Evolutionary conservation across 2,888 invertebrate genomes (phyloP).

Genomic region (Muschampia staudingeri): DNA sequence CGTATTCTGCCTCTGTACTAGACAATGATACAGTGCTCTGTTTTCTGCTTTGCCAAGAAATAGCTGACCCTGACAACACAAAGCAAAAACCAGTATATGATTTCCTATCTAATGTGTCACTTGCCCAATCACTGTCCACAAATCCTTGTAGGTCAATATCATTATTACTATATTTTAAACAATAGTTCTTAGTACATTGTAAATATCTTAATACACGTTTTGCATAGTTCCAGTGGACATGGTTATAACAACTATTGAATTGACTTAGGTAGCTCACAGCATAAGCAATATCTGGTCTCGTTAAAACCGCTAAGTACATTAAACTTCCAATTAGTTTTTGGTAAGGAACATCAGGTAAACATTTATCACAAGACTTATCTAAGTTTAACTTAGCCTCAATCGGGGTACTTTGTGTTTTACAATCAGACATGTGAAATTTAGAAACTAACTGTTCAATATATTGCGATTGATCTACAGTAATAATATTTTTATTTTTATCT

Average conservation of each 20-base stretch:
- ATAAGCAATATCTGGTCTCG: slow-evolving; percentile 42
- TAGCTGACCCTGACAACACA: not conserved
- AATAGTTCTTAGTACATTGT: slow-evolving; percentile 18
- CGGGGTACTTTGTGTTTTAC: slow-evolving; percentile 47
- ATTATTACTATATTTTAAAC: slow-evolving; percentile 26
- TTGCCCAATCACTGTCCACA: not conserved
- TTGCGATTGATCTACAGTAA: slow-evolving; percentile 53
- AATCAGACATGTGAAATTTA: slow-evolving; percentile 56
- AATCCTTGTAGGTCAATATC: slow-evolving; percentile 3
- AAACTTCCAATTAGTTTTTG: slow-evolving; percentile 63
- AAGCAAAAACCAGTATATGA: slow-evolving; percentile 7
- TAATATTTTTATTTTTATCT: slow-evolving; percentile 11
- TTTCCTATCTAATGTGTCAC: not conserved
- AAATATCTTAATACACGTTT: slow-evolving; percentile 37
- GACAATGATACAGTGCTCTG: not conserved
- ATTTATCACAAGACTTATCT: slow-evolving; percentile 23
- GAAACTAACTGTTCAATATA: slow-evolving; percentile 52
- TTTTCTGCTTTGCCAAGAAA: not conserved
- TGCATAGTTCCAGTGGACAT: slow-evolving; percentile 41
- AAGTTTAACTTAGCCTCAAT: slow-evolving; percentile 62
- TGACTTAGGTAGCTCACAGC: slow-evolving; percentile 43
- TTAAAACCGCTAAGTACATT: slow-evolving; percentile 46
- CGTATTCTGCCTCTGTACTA: slow-evolving; percentile 4
- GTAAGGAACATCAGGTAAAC: slow-evolving; percentile 43
- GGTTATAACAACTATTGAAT: slow-evolving; percentile 45